Conservation (phyloP, 2,888 invertebrate genomes). For the Linnaemya vulpina region DNA sequence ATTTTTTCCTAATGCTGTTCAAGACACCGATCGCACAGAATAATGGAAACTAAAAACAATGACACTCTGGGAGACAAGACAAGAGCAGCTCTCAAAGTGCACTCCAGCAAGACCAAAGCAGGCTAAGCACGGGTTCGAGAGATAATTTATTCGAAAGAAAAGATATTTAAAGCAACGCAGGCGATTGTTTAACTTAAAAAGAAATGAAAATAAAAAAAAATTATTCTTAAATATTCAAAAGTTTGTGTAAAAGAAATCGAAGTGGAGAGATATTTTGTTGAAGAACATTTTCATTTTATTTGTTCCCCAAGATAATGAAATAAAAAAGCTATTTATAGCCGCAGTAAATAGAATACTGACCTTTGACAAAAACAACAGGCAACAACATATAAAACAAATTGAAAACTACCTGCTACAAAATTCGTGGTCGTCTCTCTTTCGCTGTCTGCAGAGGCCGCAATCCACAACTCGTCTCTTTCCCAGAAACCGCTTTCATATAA, state of each 20-base stretch:
- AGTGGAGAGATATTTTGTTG: background rate
- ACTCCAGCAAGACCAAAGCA: background rate
- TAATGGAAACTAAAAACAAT: background rate
- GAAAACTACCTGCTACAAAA: constrained; percentile 60
- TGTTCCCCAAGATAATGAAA: background rate
- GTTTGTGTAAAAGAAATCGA: background rate
- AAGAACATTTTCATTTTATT: background rate
- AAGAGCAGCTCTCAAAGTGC: background rate
- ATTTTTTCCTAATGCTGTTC: too few relatives aligned
- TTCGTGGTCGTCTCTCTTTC: constrained; percentile 15
- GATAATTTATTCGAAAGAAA: background rate
- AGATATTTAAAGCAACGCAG: constrained; percentile 21
- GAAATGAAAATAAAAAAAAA: background rate
- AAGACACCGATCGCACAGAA: background rate
- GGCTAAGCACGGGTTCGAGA: constrained; percentile 58
- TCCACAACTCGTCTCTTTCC: constrained; percentile 2
- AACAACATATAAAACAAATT: constrained; percentile 28
- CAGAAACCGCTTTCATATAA: background rate
- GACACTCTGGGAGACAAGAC: background rate
- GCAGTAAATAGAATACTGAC: constrained; percentile 53
- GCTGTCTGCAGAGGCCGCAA: background rate
- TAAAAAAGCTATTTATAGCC: background rate
- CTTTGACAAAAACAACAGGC: constrained; percentile 60
- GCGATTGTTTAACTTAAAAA: background rate
- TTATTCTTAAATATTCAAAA: background rate